Base-by-base conservation (phyloP, 2,888 invertebrate species). In the Latrodectus elegans region DNA sequence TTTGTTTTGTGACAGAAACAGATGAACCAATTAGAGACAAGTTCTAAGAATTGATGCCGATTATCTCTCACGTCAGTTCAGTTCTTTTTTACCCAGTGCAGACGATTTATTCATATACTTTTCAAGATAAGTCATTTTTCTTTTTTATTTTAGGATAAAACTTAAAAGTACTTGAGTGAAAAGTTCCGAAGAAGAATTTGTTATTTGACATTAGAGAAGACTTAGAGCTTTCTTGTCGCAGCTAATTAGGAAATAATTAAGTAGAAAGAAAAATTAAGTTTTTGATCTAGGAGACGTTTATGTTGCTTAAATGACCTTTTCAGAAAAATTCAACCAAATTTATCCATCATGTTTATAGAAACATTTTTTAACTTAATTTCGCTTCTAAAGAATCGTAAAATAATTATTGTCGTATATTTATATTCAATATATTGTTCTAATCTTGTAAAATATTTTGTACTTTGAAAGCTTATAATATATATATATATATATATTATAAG, bases 181-280 rank as follows among this genome's bases (percentile, higher is more conserved):
- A 38, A 60, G 60, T 60, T 60, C n/a, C 14, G 60, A 60, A 60
- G n/a, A n/a, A 60, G 14, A 60, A 60, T 60, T 60, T n/a, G 60
- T 60, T 60, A 60, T 60, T 12, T 60, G n/a, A n/a, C 60, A 60
- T 60, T 60, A 60, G 60, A 11, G 38, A 15, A n/a, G 12, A 12
- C 60, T 60, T 60, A 15, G 60, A 15, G 60, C 12, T n/a, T 60
- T 11, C 60, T 60, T 12, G 60, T 60, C 3, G 12, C 9, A 60
- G 60, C 60, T 60, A 60, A 60, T 60, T 60, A 60, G 60, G n/a
- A 60, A 60, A n/a, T 60, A 60, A 60, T 60, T 60, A n/a, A n/a
- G 60, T 15, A n/a, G 60, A n/a, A 60, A 60, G 14, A 11, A 15
- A 60, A 60, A n/a, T 38, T 38, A 38, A 38, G 38, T 38, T 38